Base-by-base conservation (phyloP, 2,113 vertebrate species). In the Myrmecophaga tridactyla region DNA sequence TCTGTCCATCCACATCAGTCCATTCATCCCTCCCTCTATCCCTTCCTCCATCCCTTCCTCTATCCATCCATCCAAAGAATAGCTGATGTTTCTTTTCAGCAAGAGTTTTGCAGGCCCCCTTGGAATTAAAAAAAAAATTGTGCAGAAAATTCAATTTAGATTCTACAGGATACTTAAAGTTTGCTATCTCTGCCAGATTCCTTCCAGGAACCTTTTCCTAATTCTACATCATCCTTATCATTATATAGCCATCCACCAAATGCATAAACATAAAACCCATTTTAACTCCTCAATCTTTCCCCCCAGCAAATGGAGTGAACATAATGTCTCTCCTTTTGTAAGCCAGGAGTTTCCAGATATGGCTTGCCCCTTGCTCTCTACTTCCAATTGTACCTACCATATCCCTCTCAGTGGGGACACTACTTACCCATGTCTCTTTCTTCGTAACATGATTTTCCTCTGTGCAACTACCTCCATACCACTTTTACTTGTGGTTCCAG, bases 51-150 rank as follows among this genome's bases (percentile, higher is more conserved):
- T 23, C 60, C 31, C 36, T 63, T 4, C 56, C 83, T 36, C 20
- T 34, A 34, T 88, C 77, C 51, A 82, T 31, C 85, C 43, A 82
- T 67, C 17, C 48, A 94, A 82, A 89, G 13, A 72, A 31, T 86
- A 51, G 36, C 53, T 46, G 85, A 39, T 43, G 29, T 43, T 23
- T 76, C 34, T 58, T 70, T 60, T 58, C 39, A 86, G 10, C 41
- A 36, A 89, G 60, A 31, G 86, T 72, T 89, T 23, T 36, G 17
- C 18, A 29, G 62, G 17, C 6, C 43, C 69, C 43, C n/a, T 60
- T 60, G 25, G 8, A 76, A 72, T 43, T 63, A 8, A 81, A 94
- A 89, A 41, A n/a, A n/a, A n/a, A n/a, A n/a, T 20, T 41, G 21
- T 63, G 7, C 60, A 72, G 62, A 89, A 14, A 77, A 69, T 13